Evolutionary conservation across 2,113 vertebrate species (phyloP), one percentile per base, ranked within the genome.

Genomic region (Macquaria australasica): DNA sequence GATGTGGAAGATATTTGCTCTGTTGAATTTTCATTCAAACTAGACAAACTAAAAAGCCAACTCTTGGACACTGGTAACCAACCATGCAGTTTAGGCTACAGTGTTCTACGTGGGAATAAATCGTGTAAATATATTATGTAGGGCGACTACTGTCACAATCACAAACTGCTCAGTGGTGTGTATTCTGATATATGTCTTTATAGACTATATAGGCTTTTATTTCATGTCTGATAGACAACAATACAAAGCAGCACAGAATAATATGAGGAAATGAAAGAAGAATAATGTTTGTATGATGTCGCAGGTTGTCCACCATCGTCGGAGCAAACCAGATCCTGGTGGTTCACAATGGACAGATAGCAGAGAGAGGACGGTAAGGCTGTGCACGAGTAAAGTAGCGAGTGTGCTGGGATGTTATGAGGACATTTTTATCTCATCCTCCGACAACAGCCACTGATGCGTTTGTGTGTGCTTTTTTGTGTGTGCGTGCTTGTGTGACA

Each of bases 241-340:
- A 41, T 21, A 8, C 9, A 43, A 41, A 56, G 15, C 20, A 41
- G 7, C 34, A 15, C 0, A 6, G 9, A 51, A 5, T 23, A 34
- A 7, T 6, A 23, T 55, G 7, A 34, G 28, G 6, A 16, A 15
- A n/a, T 39, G 11, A 58, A 59, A 41, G 34, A 23, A 14, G 21
- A 51, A 11, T 60, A 43, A 51, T 28, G 10, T 77, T 20, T 59
- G n/a, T 82, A 11, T 71, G 50, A 1, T 28, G 56, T 79, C 75
- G 23, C 78, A 90, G 86, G 81, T 73, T 86, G 55, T 90, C 84
- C 60, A 88, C 86, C 15, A 41, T 89, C 18, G 75, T 85, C 3
- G 82, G 37, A 20, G 89, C 87, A 4, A 66, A 89, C 60, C 80
- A 89, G 73, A 89, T 91, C 77, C 79, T 87, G 23, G 79, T 89